phyloP scores from a whole-genome alignment of 2,797 vertebrate genomes.

The Buphagus erythrorhynchus region DNA sequence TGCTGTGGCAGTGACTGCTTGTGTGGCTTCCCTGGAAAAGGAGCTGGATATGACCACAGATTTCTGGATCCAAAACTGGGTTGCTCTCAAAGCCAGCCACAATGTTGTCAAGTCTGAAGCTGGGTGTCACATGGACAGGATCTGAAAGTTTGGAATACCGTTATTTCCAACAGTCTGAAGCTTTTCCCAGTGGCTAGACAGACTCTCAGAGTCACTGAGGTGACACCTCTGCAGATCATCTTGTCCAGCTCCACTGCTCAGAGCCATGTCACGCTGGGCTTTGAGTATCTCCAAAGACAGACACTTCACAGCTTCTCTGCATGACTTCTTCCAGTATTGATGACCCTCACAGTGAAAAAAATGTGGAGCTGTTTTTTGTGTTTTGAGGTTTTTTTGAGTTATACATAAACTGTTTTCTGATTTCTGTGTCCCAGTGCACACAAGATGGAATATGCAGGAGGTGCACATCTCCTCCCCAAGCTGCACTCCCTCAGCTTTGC shows the following conservation, averaged over 20 bases:
- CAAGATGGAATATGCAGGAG: neutral
- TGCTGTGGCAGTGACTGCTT: fast-evolving
- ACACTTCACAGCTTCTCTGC: neutral
- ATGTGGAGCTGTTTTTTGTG: neutral
- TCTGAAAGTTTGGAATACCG: neutral
- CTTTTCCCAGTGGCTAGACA: neutral
- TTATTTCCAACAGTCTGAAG: neutral
- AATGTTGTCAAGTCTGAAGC: fast-evolving
- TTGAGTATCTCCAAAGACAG: neutral
- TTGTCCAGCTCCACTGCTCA: neutral
- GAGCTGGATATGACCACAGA: neutral
- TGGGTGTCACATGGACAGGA: neutral
- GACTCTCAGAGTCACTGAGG: neutral
- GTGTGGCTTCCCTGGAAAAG: neutral
- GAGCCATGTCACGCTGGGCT: fast-evolving
- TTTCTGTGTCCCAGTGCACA: fast-evolving
- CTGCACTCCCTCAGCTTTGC: neutral
- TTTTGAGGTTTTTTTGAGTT: neutral
- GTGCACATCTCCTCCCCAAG: neutral
- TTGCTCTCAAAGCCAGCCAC: neutral
- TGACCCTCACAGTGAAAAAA: neutral
- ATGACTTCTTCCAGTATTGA: neutral
- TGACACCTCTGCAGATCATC: neutral
- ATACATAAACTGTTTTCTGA: neutral
- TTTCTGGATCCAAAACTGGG: neutral